Evolutionary conservation across 1,140 invertebrate genomes (phyloP).

Genomic region (Meloidogyne floridensis): DNA sequence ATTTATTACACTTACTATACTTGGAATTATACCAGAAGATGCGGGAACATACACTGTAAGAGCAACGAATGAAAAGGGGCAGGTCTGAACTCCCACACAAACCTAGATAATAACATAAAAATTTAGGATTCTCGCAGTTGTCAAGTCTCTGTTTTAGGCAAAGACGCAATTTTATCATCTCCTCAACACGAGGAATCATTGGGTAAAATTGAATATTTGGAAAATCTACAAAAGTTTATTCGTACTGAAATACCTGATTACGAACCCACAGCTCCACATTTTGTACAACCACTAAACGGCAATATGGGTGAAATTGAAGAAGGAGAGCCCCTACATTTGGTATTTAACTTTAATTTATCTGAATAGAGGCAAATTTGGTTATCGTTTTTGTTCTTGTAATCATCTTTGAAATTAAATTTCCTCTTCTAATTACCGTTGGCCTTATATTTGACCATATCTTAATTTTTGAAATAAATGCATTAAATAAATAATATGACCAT

Average conservation of each 20-base stretch:
- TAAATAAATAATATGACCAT: neutral
- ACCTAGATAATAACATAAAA: too few relatives aligned
- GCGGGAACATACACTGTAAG: constrained; percentile 90
- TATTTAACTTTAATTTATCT: neutral
- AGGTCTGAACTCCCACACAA: constrained; percentile 60
- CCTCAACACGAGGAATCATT: constrained; percentile 82
- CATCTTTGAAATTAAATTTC: too few relatives aligned
- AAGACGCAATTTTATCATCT: constrained; percentile 76
- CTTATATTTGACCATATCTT: too few relatives aligned
- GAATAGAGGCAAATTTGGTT: too few relatives aligned
- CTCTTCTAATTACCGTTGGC: too few relatives aligned
- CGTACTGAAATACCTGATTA: constrained; percentile 75
- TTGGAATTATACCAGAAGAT: constrained; percentile 90
- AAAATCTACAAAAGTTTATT: constrained; percentile 78
- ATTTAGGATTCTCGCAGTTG: constrained; percentile 29
- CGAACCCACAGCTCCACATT: constrained; percentile 52
- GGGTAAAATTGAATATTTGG: constrained; percentile 84
- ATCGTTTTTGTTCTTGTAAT: too few relatives aligned
- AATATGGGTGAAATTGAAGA: constrained; percentile 70
- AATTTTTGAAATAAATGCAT: neutral
- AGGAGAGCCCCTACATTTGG: constrained; percentile 84
- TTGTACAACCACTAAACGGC: constrained; percentile 56
- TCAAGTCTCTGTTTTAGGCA: constrained; percentile 42
- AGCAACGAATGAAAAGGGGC: constrained; percentile 83
- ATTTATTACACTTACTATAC: constrained; percentile 93